Evolutionary conservation across 2,888 invertebrate species (phyloP).

Genomic region (Amphimallon solstitiale): DNA sequence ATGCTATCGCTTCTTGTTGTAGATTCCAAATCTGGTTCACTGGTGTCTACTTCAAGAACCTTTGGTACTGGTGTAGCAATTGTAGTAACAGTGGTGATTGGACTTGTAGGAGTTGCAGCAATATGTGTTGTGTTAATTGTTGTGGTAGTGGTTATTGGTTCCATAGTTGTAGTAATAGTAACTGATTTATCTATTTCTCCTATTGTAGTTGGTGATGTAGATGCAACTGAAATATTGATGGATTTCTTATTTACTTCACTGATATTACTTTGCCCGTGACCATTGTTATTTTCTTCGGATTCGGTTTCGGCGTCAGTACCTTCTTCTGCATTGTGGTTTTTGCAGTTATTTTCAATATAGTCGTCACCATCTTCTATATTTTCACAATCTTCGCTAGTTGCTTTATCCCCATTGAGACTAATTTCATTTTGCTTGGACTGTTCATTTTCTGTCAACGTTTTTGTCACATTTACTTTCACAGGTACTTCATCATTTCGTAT

Average conservation of each 20-base stretch:
- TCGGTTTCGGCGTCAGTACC: constrained; percentile 22
- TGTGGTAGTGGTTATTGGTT: not conserved
- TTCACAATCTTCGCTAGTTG: constrained; percentile 1
- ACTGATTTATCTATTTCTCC: no score
- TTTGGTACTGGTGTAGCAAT: not conserved
- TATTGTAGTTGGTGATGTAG: not conserved
- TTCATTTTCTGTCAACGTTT: constrained; percentile 10
- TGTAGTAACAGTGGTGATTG: not conserved
- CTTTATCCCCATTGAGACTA: not conserved
- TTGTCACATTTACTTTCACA: constrained; percentile 8
- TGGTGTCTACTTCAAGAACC: not conserved
- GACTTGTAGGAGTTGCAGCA: no score
- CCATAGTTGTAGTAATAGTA: not conserved
- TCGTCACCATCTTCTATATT: not conserved
- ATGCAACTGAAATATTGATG: not conserved
- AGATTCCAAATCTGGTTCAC: constrained; percentile 54
- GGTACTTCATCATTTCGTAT: not conserved
- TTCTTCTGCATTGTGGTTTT: constrained; percentile 24
- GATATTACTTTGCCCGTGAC: not conserved
- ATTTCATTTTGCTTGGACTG: constrained; percentile 35
- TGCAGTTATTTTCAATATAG: constrained; percentile 16
- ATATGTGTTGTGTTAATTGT: not conserved
- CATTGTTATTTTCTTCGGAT: constrained; percentile 6
- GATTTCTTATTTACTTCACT: not conserved
- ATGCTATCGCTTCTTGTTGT: constrained; percentile 54